Evolutionary conservation across 1,140 invertebrate species (phyloP), one percentile per base, ranked within the genome.

Genomic region (Heliothis subflexa): DNA sequence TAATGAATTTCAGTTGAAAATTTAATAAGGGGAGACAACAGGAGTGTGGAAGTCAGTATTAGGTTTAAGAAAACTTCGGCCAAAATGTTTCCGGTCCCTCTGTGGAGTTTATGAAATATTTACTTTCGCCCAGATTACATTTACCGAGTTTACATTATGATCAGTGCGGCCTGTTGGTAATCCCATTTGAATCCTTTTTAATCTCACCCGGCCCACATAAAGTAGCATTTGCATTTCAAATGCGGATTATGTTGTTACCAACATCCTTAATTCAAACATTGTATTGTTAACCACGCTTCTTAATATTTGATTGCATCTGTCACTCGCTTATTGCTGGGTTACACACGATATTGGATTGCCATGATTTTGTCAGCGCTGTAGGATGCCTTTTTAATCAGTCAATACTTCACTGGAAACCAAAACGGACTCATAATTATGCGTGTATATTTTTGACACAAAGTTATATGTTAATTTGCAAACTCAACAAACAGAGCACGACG

Each of bases 101-200:
- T 18, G 54, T 40, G 40, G 59, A 75, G 25, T 64, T 75, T 64
- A 68, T 55, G 18, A 77, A 77, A 77, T 68, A 77, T 77, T 77
- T 77, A 68, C 61, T 28, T 77, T 77, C 14, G 28, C n/a, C 62
- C 61, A 77, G 62, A 77, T 77, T 77, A 77, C 62, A 11, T 81
- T 81, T 75, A 64, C 68, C 54, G 14, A 52, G 71, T 78, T 73
- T 62, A 61, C 62, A 71, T 76, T 77, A 66, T 78, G 47, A 75
- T 76, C 70, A 80, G 54, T 70, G 45, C 49, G 59, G 49, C 28
- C 61, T 18, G 75, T 70, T 75, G 66, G 78, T 83, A 80, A 83
- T 83, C 72, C 70, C 40, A 57, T 66, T 74, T 54, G 47, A 83
- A 83, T 80, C 81, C 81, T 78, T 71, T 82, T 80, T 83, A 83